Conservation (phyloP, 2,797 vertebrate genomes). For the Cyclura pinguis region DNA sequence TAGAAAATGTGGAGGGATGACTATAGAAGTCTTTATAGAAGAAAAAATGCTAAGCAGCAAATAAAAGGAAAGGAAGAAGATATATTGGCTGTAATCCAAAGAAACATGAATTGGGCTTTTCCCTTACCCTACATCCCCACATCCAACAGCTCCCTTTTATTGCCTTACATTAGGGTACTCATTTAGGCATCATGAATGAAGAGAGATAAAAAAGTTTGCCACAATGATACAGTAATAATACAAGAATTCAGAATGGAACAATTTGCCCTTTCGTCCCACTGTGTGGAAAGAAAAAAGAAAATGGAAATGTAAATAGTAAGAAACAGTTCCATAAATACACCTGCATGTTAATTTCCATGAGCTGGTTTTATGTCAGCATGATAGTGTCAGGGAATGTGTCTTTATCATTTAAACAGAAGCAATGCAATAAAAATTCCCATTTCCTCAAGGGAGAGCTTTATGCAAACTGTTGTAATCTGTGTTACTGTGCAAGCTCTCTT, state of each 20-base stretch:
- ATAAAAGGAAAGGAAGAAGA: neutral
- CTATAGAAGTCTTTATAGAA: neutral
- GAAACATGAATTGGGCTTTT: neutral
- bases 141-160: neutral
- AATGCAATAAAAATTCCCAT: conserved; percentile 7
- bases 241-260: neutral
- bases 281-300: neutral
- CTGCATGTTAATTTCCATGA: conserved; percentile 4
- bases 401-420: neutral
- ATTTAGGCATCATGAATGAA: neutral
- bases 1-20: too few relatives aligned
- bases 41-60: neutral
- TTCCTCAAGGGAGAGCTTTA: neutral
- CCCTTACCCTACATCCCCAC: too few relatives aligned
- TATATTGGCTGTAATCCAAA: neutral
- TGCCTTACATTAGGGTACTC: neutral
- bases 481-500: neutral
- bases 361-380: neutral
- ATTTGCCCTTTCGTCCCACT: neutral
- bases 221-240: neutral
- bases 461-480: neutral
- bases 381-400: neutral
- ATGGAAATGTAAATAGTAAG: conserved; percentile 21
- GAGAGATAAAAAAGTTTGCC: neutral
- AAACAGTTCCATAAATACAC: conserved; percentile 27